A percentile compares a stretch with the other conserved stretches of the same genome.
phyloP scores from a whole-genome alignment of 2,113 vertebrate genomes.

The Saguinus imperator region DNA sequence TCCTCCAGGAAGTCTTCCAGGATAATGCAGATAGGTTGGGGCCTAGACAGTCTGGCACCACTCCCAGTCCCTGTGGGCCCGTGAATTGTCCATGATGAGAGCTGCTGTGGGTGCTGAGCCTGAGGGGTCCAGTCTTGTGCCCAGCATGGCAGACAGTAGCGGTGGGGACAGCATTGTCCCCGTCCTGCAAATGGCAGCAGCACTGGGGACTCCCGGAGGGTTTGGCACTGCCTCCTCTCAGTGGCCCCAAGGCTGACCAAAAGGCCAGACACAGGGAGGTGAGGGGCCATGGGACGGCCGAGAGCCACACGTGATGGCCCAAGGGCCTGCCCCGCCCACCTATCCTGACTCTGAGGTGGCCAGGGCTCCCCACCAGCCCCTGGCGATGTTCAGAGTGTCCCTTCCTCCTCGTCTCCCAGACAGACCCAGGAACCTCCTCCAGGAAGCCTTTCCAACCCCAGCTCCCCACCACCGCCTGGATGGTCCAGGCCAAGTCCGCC shows the following conservation, averaged over 20 bases:
- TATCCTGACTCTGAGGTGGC: neutral
- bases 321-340: fast-evolving
- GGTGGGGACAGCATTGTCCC: neutral
- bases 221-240: neutral
- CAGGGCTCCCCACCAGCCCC: neutral
- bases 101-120: fast-evolving
- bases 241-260: neutral
- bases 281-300: fast-evolving
- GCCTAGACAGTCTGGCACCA: neutral
- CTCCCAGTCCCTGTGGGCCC: neutral
- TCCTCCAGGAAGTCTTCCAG: neutral
- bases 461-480: too few species aligned
- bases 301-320: neutral
- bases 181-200: neutral
- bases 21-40: fast-evolving
- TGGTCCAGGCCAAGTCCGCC: too few species aligned
- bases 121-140: neutral
- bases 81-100: neutral
- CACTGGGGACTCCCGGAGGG: neutral
- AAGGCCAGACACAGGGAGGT: neutral
- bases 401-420: neutral
- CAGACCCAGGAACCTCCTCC: neutral
- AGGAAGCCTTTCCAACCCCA: neutral
- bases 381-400: neutral
- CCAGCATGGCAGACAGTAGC: neutral